Percentiles rank a stretch among this genome's conserved stretches.
Conservation (phyloP, 2,113 vertebrate genomes). For the Puffinus mauretanicus region DNA sequence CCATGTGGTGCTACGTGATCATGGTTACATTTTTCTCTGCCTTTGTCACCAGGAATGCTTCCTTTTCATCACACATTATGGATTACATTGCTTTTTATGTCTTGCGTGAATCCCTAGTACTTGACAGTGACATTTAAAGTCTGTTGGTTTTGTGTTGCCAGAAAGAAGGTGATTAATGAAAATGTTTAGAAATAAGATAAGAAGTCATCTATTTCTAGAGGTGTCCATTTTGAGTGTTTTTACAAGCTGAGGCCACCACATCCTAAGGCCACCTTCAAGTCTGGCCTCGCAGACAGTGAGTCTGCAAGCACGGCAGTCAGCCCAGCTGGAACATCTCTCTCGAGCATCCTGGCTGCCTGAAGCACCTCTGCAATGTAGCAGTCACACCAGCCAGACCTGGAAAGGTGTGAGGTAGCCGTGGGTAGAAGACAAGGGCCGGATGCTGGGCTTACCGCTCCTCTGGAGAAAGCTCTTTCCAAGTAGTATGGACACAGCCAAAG, state of each 20-base stretch:
- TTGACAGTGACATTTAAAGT: background rate
- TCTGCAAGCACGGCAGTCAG: background rate
- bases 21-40: background rate
- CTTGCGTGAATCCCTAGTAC: background rate
- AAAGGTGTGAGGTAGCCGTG: background rate
- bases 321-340: background rate
- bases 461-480: background rate
- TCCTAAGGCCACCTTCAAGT: background rate
- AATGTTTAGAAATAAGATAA: background rate
- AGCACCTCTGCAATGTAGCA: background rate
- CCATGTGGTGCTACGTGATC: fast-evolving
- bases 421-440: background rate
- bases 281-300: background rate
- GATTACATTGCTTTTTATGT: background rate
- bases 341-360: background rate
- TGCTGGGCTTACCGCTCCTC: background rate
- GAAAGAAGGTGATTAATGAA: background rate
- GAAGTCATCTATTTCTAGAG: background rate
- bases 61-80: background rate
- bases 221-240: background rate
- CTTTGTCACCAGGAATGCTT: background rate
- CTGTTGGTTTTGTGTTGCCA: background rate
- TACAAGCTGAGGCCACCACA: background rate
- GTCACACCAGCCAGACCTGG: background rate
- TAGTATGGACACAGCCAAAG: background rate